Conservation (phyloP, 1,140 invertebrate genomes). For the Eubasilissa regina region DNA sequence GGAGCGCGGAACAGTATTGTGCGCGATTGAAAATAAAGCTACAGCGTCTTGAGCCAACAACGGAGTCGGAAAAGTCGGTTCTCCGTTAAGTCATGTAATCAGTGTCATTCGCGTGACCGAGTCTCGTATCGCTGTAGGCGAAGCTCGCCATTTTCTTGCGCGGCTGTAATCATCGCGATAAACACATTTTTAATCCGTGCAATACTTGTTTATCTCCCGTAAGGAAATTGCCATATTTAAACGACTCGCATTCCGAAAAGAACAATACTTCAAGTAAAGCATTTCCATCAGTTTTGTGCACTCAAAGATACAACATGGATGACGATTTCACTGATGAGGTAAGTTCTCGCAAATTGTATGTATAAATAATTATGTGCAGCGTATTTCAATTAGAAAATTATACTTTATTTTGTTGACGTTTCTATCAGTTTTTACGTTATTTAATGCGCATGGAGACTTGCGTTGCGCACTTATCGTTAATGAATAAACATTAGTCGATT, state of each 20-base stretch:
- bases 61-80: constrained; percentile 29
- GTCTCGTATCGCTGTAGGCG: background rate
- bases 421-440: no score
- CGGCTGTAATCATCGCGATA: constrained; percentile 40
- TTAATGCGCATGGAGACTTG: no score
- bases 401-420: no score
- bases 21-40: constrained; percentile 19
- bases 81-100: constrained; percentile 34
- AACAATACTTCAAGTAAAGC: constrained; percentile 4
- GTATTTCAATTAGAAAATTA: no score
- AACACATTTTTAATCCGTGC: constrained; percentile 39
- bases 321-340: constrained; percentile 37
- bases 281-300: constrained; percentile 23
- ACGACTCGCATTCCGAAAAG: background rate
- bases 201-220: constrained; percentile 39
- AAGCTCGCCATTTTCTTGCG: background rate
- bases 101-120: constrained; percentile 40
- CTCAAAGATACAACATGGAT: constrained; percentile 12
- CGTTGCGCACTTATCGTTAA: no score
- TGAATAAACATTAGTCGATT: no score
- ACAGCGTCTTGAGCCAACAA: background rate
- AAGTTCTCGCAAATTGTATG: background rate
- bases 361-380: background rate
- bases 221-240: constrained; percentile 37
- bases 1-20: background rate